Evolutionary conservation across 2,113 vertebrate species (phyloP), one percentile per base, ranked within the genome.

Genomic region (Probosciger aterrimus): DNA sequence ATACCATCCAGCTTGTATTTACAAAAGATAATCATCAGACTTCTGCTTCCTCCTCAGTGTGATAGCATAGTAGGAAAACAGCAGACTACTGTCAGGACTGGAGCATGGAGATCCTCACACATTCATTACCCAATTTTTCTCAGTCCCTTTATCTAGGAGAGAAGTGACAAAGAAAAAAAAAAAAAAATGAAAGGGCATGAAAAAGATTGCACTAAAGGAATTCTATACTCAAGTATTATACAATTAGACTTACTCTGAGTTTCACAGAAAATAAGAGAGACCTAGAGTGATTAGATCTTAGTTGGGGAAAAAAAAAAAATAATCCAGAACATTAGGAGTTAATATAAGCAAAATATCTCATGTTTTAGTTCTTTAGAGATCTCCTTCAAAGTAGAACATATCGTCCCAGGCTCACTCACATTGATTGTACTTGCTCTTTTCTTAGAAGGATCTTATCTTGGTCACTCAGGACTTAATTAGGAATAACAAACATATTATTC

Each of bases 91-190:
- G 4, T 62, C 41, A 79, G 39, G 10, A 69, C 6, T 52, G 14
- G 24, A 65, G 47, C 82, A 63, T 31, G 8, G 27, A 86, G 60
- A 86, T 64, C 12, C 0, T 1, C 1, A 1, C 10, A 13, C 6
- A 30, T 52, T 39, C 0, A 0, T 53, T 17, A 49, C 3, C 3
- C 3, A 5, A 4, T 78, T 57, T 46, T 71, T 88, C 63, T 77
- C 67, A 69, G 30, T 41, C 18, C 6, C 43, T 7, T 73, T 55
- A 46, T 28, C 20, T 60, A 59, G 10, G 12, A 70, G 18, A 67
- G 15, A 35, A 64, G 8, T n/a, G 10, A 52, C 9, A 43, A 79
- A 47, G 10, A 37, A 37, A 5, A 64, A 27, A 46, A 39, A 53
- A 59, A 27, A 27, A 46, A 39, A 53, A 59, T 27, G 35, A 28